Base-by-base conservation (phyloP, 1,140 invertebrate genomes). In the Pectinophora gossypiella region DNA sequence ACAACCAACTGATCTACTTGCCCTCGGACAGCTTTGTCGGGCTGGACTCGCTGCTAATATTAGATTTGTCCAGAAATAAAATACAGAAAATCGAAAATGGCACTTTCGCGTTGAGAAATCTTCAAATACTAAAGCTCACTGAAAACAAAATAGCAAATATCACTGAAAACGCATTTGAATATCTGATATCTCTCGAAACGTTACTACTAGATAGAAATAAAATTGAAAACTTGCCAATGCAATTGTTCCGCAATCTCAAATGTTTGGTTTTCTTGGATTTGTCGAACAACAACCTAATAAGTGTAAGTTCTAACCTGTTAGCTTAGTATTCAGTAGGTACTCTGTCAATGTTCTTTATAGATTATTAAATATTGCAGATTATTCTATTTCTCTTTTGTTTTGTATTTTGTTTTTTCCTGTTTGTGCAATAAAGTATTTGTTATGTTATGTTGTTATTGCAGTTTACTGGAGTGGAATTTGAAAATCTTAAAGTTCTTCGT, bases 1-100 rank as follows among this genome's bases (percentile, higher is more conserved):
- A 93, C 53, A 95, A 95, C 74, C 86, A 89, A 62, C 76, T 95
- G 9, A 79, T 83, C 9, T 88, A 90, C 21, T 82, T 95, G 15
- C 90, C 90, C 0, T 69, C 76, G 1, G 85, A 85, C 48, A 56
- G 90, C 20, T 90, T 92, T 62, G 43, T 84, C 19, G 74, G 90
- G 48, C 73, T 91, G 38, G 64, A 66, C 38, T 76, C 86, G 20
- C 64, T 93, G 0, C 81, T 88, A 48, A 90, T 91, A 61, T 74
- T 93, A 38, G 91, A 93, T 68, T 68, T 92, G n/a, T 90, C 91
- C 0, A 81, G 88, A 2, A 93, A 93, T 76, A 87, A 87, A 56
- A 82, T 93, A 20, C 83, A 81, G 19, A 67, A 70, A 21, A 81
- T 93, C 4, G 73, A 89, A 16, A 89, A 88, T 27, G 88, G 88